Evolutionary conservation across 2,113 vertebrate genomes (phyloP).

Genomic region (Tauraco erythrolophus): DNA sequence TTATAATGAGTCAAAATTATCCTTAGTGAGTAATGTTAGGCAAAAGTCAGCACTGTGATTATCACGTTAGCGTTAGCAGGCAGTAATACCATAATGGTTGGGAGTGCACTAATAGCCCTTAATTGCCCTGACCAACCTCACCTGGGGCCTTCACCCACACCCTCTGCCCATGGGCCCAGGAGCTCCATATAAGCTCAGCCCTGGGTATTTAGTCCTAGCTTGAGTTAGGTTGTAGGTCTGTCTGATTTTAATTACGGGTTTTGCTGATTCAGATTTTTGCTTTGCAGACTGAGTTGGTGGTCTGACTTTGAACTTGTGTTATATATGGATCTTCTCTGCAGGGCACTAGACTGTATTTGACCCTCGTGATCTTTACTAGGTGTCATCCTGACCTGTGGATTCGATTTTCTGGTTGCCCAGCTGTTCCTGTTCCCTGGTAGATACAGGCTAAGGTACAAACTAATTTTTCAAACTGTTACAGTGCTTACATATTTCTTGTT

Average conservation of each 20-base stretch:
- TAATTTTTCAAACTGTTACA: not conserved
- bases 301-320: rapidly evolving
- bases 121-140: not conserved
- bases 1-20: not conserved
- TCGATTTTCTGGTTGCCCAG: rapidly evolving
- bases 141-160: not conserved
- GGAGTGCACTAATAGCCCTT: not conserved
- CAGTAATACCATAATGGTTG: not conserved
- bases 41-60: not conserved
- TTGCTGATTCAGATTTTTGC: rapidly evolving
- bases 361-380: rapidly evolving
- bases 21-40: rapidly evolving
- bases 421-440: not conserved
- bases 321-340: rapidly evolving
- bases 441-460: not conserved
- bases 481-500: not conserved
- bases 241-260: rapidly evolving
- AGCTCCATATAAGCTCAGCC: not conserved
- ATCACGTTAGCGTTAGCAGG: not conserved
- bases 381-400: rapidly evolving
- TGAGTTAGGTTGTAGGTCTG: rapidly evolving
- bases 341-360: rapidly evolving
- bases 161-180: not conserved
- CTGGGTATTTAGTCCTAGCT: rapidly evolving
- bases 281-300: rapidly evolving